These are phyloP conservation scores for Hypsibius dujardini DNA, from an alignment of 1,140 invertebrate genomes.

Conservation along the genomic window DNA sequence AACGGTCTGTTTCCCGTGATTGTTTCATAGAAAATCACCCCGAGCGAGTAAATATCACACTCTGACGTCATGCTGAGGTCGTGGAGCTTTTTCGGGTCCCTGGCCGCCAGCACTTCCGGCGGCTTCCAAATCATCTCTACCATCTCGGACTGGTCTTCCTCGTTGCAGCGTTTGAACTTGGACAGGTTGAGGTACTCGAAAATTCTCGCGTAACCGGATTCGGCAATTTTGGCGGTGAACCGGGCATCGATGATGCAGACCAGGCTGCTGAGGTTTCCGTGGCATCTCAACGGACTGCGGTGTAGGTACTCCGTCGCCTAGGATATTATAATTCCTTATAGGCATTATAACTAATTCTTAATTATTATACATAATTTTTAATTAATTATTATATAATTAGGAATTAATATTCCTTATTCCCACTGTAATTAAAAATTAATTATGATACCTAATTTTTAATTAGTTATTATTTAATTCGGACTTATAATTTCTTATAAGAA, in stretches of 20 bases:
- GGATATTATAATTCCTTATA: too few species aligned
- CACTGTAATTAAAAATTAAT: too few species aligned
- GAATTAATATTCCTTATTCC: too few species aligned
- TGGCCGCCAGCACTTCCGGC: neutral
- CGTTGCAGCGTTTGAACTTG: neutral
- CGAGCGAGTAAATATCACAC: neutral
- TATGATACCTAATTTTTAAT: too few species aligned
- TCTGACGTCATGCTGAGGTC: neutral
- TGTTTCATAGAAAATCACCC: neutral
- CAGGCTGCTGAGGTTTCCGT: neutral
- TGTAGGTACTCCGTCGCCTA: slow-evolving; percentile 3
- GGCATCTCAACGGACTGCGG: too few species aligned
- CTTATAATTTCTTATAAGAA: too few species aligned
- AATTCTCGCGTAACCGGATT: neutral
- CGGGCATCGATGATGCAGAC: neutral
- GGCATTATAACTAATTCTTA: too few species aligned
- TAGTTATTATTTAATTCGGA: too few species aligned
- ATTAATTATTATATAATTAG: too few species aligned
- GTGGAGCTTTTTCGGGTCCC: neutral
- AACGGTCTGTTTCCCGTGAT: neutral
- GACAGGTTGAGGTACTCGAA: neutral
- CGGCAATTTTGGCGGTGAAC: neutral
- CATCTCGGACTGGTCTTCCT: neutral
- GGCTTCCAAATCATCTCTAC: neutral
- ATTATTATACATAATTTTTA: too few species aligned